phyloP scores from a whole-genome alignment of 2,888 invertebrate species.

The Nephrotoma guestfalica region DNA sequence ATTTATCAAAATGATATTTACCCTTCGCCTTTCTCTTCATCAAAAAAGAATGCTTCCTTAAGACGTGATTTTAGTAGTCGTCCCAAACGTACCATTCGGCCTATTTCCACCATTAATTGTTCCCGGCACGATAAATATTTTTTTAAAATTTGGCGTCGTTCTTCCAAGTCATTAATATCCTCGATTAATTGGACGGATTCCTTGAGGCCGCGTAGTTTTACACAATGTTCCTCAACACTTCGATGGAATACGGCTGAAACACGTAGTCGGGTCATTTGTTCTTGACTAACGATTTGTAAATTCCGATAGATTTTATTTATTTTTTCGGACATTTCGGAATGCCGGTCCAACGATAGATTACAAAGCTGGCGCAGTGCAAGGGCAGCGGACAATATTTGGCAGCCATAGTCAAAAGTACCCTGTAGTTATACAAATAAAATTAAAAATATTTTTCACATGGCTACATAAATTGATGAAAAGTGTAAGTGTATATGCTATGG shows the following conservation, averaged over 20 bases:
- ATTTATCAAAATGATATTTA: conserved; percentile 4
- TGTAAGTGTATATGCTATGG: too few relatives aligned
- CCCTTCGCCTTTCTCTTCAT: conserved; percentile 17
- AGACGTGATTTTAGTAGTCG: conserved; percentile 47
- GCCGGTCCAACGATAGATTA: conserved; percentile 43
- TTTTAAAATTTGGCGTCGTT: conserved; percentile 34
- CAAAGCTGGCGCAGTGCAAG: conserved; percentile 57
- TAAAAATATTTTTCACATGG: background rate
- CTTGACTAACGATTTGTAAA: conserved; percentile 52
- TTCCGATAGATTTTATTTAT: conserved; percentile 54
- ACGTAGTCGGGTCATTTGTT: conserved; percentile 58
- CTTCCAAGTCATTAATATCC: conserved; percentile 29
- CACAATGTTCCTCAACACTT: conserved; percentile 48
- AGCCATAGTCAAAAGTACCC: conserved; percentile 71
- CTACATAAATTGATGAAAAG: too few relatives aligned
- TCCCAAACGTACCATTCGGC: conserved; percentile 56
- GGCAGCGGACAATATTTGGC: conserved; percentile 60
- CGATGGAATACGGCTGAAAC: conserved; percentile 64
- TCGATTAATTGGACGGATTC: conserved; percentile 38
- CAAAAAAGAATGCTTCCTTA: conserved; percentile 42
- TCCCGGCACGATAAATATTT: conserved; percentile 45
- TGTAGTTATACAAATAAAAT: conserved; percentile 22
- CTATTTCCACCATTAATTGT: conserved; percentile 51
- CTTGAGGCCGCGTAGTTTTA: conserved; percentile 43
- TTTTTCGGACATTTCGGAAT: conserved; percentile 38